Conservation (phyloP, 2,888 invertebrate species). For the Romanomermis culicivorax region DNA sequence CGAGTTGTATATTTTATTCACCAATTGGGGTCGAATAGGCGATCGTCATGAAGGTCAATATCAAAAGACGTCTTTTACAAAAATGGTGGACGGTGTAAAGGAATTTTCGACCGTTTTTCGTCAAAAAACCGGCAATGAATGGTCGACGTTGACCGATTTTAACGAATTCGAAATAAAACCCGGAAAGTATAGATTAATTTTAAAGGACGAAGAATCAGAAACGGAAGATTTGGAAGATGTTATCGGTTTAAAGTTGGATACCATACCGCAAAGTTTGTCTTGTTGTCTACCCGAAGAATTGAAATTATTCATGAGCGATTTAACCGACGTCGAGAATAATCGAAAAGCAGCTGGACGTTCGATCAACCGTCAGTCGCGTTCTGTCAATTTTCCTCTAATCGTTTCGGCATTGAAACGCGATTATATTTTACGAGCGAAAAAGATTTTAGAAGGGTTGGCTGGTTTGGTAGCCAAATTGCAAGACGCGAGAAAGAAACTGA, state of each 20-base stretch:
- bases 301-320: too few species aligned
- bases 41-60: slow-evolving; percentile 29
- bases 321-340: too few species aligned
- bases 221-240: neutral
- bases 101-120: slow-evolving; percentile 36
- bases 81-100: slow-evolving; percentile 31
- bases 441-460: too few species aligned
- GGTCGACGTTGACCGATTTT: slow-evolving; percentile 20
- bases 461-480: too few species aligned
- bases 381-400: too few species aligned
- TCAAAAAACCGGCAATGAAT: slow-evolving; percentile 35
- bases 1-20: slow-evolving; percentile 35
- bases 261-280: too few species aligned
- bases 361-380: too few species aligned
- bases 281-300: too few species aligned
- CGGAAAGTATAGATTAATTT: slow-evolving; percentile 34
- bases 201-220: slow-evolving; percentile 24
- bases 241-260: neutral
- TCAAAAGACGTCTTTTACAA: slow-evolving; percentile 34
- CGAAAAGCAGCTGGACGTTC: too few species aligned
- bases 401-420: too few species aligned
- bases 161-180: slow-evolving; percentile 21
- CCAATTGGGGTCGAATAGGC: slow-evolving; percentile 38
- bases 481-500: too few species aligned
- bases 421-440: too few species aligned